A percentile compares a stretch with the other conserved stretches of the same genome.
phyloP scores from a whole-genome alignment of 1,140 invertebrate genomes.

The Drosophila rhopaloa region DNA sequence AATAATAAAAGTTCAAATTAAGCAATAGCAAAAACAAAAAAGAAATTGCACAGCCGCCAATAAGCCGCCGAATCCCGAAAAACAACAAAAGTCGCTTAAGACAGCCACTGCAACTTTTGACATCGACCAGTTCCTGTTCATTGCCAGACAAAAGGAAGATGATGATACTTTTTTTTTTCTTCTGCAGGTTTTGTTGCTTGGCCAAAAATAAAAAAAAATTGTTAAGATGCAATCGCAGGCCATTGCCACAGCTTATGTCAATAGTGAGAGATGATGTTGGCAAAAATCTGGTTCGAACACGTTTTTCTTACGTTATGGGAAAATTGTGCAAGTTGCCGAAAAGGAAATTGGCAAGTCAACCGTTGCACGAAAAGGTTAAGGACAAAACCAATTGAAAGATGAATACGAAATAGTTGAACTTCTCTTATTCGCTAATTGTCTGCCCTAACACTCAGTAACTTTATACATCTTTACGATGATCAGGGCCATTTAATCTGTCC shows the following conservation, averaged over 20 bases:
- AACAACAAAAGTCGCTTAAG: constrained; percentile 31
- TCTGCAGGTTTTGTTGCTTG: constrained; percentile 27
- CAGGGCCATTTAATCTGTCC: constrained; percentile 7
- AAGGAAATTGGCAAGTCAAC: constrained; percentile 54
- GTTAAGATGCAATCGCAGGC: constrained; percentile 55
- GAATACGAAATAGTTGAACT: not conserved
- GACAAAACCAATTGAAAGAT: constrained; percentile 36
- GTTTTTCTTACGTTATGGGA: constrained; percentile 50
- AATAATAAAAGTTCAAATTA: constrained; percentile 68
- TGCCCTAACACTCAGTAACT: not conserved
- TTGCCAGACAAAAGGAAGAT: constrained; percentile 72
- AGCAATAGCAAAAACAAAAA: constrained; percentile 60
- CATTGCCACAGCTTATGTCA: constrained; percentile 65
- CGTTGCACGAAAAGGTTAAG: constrained; percentile 69
- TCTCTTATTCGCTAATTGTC: constrained; percentile 8
- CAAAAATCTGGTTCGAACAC: constrained; percentile 58
- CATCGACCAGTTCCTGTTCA: constrained; percentile 64
- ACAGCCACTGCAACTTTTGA: constrained; percentile 10
- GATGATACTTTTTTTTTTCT: constrained; percentile 58
- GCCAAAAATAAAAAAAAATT: constrained; percentile 15
- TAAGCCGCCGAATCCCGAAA: constrained; percentile 28
- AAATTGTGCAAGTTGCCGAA: constrained; percentile 56
- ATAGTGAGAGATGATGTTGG: constrained; percentile 54
- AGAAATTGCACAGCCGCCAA: constrained; percentile 54
- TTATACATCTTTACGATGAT: not conserved